Conservation (phyloP, 2,113 vertebrate species). For the Syrrhaptes paradoxus region DNA sequence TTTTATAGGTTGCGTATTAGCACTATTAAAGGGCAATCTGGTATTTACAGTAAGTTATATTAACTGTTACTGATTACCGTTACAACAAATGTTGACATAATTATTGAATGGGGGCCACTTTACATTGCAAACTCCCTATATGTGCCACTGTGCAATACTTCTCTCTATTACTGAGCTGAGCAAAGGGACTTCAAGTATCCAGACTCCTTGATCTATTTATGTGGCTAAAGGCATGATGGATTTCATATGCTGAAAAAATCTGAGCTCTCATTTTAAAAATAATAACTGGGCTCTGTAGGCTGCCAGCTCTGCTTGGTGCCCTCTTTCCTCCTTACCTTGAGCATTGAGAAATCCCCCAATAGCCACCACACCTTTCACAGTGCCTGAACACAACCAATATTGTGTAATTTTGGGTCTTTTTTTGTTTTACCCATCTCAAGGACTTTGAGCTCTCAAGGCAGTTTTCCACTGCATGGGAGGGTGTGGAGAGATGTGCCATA, state of each 20-base stretch:
- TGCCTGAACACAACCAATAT: background rate
- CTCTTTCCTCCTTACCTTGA: background rate
- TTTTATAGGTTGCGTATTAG: background rate
- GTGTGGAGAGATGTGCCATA: background rate
- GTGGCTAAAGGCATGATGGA: background rate
- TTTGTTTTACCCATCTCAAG: background rate
- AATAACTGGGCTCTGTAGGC: background rate
- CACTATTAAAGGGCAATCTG: background rate
- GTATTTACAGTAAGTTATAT: constrained; percentile 2
- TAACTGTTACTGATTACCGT: constrained; percentile 18
- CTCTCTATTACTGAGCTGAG: background rate
- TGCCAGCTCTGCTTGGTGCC: background rate
- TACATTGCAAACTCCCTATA: background rate
- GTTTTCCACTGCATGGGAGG: background rate
- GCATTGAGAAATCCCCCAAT: background rate
- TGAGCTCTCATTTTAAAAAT: background rate
- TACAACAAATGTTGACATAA: constrained; percentile 18
- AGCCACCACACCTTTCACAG: background rate
- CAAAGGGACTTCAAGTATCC: background rate
- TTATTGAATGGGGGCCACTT: background rate
- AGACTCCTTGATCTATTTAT: background rate
- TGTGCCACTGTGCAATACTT: background rate
- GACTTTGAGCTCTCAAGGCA: background rate
- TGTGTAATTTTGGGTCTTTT: background rate
- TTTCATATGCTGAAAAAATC: background rate